These are phyloP conservation scores for Henricia sp. DNA, from an alignment of 53 echinoderm and acorn worm species.

Conservation along the genomic window DNA sequence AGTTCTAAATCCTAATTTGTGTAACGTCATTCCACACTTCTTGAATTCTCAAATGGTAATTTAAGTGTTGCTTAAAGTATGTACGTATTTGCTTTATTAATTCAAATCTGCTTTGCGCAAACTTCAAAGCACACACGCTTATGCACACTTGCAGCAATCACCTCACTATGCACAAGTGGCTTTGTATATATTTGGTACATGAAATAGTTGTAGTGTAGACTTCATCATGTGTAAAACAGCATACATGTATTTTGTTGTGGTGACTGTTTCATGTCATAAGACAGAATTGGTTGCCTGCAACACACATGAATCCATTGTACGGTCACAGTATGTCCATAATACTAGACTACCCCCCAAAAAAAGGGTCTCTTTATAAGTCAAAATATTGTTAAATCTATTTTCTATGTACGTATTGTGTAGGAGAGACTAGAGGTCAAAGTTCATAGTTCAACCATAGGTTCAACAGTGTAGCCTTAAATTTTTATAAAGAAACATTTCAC, in stretches of 20 bases:
- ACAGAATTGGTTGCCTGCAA: not conserved
- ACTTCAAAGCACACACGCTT: not conserved
- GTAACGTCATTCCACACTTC: too few relatives aligned
- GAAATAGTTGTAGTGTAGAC: slow-evolving; percentile 19
- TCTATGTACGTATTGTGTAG: not conserved
- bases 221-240: not conserved
- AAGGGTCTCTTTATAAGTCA: not conserved
- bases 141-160: not conserved
- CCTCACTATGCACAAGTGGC: slow-evolving; percentile 34
- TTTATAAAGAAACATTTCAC: not conserved
- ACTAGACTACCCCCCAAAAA: not conserved
- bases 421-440: not conserved
- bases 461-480: not conserved
- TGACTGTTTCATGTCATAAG: slow-evolving; percentile 43
- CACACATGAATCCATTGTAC: not conserved
- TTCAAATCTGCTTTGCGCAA: slow-evolving; percentile 6
- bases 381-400: not conserved
- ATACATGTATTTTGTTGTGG: slow-evolving; percentile 2
- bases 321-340: not conserved
- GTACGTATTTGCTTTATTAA: not conserved
- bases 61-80: too few relatives aligned
- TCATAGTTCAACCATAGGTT: too few relatives aligned
- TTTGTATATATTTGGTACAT: slow-evolving; percentile 33
- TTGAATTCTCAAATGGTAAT: too few relatives aligned
- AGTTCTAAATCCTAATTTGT: too few relatives aligned